A percentile compares a stretch with the other conserved stretches of the same genome.
Conservation (phyloP, 2,888 invertebrate species). For the Altica lythri region DNA sequence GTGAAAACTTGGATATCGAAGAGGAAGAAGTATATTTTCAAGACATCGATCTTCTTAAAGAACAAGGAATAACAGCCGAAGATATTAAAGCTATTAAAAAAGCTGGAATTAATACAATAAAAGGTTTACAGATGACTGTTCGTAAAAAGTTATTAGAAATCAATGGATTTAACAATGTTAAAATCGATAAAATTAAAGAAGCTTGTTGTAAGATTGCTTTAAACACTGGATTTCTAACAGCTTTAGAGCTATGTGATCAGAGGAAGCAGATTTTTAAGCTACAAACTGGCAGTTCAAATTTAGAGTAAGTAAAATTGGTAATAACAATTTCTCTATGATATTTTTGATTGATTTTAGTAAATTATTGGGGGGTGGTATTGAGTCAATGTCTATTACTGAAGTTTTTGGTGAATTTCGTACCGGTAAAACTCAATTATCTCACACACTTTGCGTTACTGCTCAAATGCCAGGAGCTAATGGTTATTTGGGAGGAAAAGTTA, state of each 20-base stretch:
- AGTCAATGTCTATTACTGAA: conserved; percentile 85
- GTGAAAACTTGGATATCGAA: conserved; percentile 57
- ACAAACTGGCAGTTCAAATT: conserved; percentile 67
- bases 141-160: conserved; percentile 72
- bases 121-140: conserved; percentile 81
- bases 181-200: conserved; percentile 78
- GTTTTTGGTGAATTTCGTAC: conserved; percentile 83
- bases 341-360: conserved; percentile 60
- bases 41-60: conserved; percentile 71
- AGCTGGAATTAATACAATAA: conserved; percentile 78
- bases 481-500: conserved; percentile 78
- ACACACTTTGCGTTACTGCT: conserved; percentile 78
- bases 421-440: conserved; percentile 81
- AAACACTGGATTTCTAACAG: conserved; percentile 72
- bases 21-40: conserved; percentile 74
- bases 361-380: conserved; percentile 76
- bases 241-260: conserved; percentile 72
- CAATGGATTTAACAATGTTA: conserved; percentile 75
- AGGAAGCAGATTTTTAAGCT: conserved; percentile 75
- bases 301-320: conserved; percentile 72
- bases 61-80: conserved; percentile 69
- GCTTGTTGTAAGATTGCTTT: conserved; percentile 69
- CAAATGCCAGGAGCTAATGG: conserved; percentile 72
- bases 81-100: conserved; percentile 79
- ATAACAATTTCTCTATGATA: background rate